Base-by-base conservation (phyloP, 2,113 vertebrate genomes). In the Eira barbara region DNA sequence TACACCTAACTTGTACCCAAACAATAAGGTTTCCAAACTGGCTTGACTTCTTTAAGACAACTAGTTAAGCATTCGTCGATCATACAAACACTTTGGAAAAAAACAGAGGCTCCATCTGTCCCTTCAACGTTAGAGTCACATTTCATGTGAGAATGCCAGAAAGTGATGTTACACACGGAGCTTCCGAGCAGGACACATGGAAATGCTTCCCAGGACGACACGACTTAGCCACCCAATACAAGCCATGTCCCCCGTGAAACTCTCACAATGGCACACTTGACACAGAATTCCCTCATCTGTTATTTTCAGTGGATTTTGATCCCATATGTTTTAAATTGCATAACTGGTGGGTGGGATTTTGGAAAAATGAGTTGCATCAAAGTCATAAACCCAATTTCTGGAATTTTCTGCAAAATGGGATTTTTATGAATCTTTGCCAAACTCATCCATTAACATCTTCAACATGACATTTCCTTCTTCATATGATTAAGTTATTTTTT, bases 31-130 rank as follows among this genome's bases (percentile, higher is more conserved):
- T 87, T 95, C 88, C 81, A 90, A 52, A 73, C 31, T 94, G 90
- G 61, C 74, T 82, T 36, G 18, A 86, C 20, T 87, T 57, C 39
- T 81, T 89, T 20, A 86, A 95, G 89, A 39, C 14, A 34, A 79
- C 39, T 23, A 81, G 55, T 55, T 25, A 89, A 89, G 34, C 49
- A 89, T 84, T 89, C 29, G 20, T 45, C 25, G 36, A 63, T 76
- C 8, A 6, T 74, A 96, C 34, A 96, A 63, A 91, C 95, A 71
- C 67, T 93, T 96, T 39, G 36, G 14, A 91, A 95, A 95, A 94
- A 55, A 20, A 90, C 81, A 85, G 55, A 93, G 13, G 39, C 13
- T 94, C 95, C 83, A 92, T 81, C 88, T 97, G 92, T 92, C 74
- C 82, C 74, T 95, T 94, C 84, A n/a, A 80, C 89, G 47, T 67